phyloP scores from a whole-genome alignment of 2,797 vertebrate genomes.

The Agapornis canus region DNA sequence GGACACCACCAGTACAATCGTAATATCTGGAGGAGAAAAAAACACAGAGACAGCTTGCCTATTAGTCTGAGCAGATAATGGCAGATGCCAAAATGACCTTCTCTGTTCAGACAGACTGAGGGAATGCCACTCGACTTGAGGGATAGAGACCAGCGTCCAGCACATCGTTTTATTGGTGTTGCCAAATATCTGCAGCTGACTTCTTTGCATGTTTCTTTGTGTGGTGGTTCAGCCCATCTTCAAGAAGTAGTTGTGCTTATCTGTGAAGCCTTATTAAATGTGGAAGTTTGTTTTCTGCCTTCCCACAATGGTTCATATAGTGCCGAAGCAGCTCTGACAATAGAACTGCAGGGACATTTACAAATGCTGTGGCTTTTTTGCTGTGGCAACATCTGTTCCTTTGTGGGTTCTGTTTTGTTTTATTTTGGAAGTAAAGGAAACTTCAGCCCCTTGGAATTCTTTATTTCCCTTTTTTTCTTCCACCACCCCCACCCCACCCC shows the following conservation, averaged over 20 bases:
- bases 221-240: slow-evolving; percentile 77
- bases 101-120: slow-evolving; percentile 42
- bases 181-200: slow-evolving; percentile 70
- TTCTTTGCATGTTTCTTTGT: slow-evolving; percentile 83
- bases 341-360: slow-evolving; percentile 69
- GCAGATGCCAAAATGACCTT: slow-evolving; percentile 56
- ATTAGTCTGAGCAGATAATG: slow-evolving; percentile 88
- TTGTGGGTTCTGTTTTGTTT: slow-evolving; percentile 22
- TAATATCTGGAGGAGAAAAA: slow-evolving; percentile 87
- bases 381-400: slow-evolving; percentile 75
- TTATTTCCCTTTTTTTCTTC: neutral
- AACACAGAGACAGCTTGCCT: slow-evolving; percentile 88
- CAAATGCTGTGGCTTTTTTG: slow-evolving; percentile 74
- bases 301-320: slow-evolving; percentile 64
- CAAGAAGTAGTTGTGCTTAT: slow-evolving; percentile 75
- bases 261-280: slow-evolving; percentile 77
- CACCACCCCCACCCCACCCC: neutral
- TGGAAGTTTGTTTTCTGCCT: slow-evolving; percentile 73
- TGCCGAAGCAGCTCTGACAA: slow-evolving; percentile 72
- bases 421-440: slow-evolving; percentile 64
- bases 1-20: slow-evolving; percentile 89
- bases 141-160: slow-evolving; percentile 81
- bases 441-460: slow-evolving; percentile 12
- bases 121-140: slow-evolving; percentile 52
- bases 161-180: slow-evolving; percentile 69